Base-by-base conservation (phyloP, 2,113 vertebrate species). In the Calyptomena viridis region DNA sequence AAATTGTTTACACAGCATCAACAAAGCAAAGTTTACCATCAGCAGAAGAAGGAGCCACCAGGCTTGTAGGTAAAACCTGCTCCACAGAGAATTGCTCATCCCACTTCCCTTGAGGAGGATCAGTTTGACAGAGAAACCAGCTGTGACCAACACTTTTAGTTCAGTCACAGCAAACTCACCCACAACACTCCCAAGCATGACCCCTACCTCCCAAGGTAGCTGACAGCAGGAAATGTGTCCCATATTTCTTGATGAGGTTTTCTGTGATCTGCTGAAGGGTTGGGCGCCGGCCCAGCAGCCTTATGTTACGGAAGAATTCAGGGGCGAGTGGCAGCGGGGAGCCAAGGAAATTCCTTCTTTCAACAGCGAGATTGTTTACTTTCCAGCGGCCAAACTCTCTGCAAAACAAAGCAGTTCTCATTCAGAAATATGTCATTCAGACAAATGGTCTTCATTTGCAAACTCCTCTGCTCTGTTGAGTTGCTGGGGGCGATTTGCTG, bases 361-460 rank as follows among this genome's bases (percentile, higher is more conserved):
- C 99, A 58, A 99, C 98, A 6, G 99, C 99, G 87, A 99, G 97
- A 89, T 99, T 99, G 97, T 99, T 99, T 97, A 99, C 99, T 97
- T 99, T 99, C 99, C 99, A 99, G 95, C 99, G 98, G 56, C 99
- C 99, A 97, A 99, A 99, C 97, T 99, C 99, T 96, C 99, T 99
- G 97, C 73, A 97, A 98, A 97, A 90, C 83, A 97, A 97, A 96
- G 94, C 79, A 75, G 95, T 71, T 94, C 95, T 94, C 92, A 71
- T 94, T 98, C 60, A 96, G 91, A 97, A 96, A 91, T 56, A 71
- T 19, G 95, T 79, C 83, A 72, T 50, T 83, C 91, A 82, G 62
- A 94, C 39, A 77, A 97, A 90, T 91, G 93, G 22, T 84, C 95
- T 97, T 96, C 77, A 86, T 93, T 95, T 96, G 85, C 95, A 95